Percentiles rank a stretch among this genome's conserved stretches.
These are phyloP conservation scores for Hermodice carunculata DNA, from an alignment of 2,888 invertebrate species.

Conservation along the genomic window DNA sequence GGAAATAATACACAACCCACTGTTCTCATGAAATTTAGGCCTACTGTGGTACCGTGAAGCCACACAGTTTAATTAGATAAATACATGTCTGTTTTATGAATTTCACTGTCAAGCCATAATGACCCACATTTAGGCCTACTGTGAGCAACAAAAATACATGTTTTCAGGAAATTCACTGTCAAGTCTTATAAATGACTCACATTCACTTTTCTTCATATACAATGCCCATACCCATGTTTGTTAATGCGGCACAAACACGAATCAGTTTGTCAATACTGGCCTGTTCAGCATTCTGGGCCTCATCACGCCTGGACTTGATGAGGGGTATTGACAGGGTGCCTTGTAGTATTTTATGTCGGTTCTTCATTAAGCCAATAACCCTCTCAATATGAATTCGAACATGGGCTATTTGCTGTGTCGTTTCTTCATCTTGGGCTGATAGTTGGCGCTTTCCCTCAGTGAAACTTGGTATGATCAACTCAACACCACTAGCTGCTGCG, in stretches of 20 bases:
- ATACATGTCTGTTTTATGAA: no score
- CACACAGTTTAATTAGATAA: no score
- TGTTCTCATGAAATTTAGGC: no score
- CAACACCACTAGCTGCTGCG: conserved; percentile 30
- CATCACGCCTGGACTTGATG: conserved; percentile 12
- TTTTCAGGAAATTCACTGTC: no score
- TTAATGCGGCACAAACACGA: not conserved
- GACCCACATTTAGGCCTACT: no score
- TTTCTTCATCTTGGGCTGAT: conserved; percentile 37
- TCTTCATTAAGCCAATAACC: conserved; percentile 41
- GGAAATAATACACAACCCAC: no score
- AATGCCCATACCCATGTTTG: not conserved
- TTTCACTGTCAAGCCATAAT: no score
- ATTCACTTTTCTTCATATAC: conserved; percentile 7
- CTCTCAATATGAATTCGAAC: conserved; percentile 43
- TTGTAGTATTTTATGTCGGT: conserved; percentile 35
- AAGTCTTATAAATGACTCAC: no score
- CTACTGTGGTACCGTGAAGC: no score
- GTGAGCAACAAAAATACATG: no score
- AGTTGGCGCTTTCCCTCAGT: conserved; percentile 39
- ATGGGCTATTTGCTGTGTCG: conserved; percentile 24
- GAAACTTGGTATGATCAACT: conserved; percentile 36
- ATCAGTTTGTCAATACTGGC: not conserved
- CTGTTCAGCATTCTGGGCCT: not conserved
- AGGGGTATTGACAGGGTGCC: conserved; percentile 28